Conservation (phyloP, 1,140 invertebrate species). For the Tetraneura akinire region DNA sequence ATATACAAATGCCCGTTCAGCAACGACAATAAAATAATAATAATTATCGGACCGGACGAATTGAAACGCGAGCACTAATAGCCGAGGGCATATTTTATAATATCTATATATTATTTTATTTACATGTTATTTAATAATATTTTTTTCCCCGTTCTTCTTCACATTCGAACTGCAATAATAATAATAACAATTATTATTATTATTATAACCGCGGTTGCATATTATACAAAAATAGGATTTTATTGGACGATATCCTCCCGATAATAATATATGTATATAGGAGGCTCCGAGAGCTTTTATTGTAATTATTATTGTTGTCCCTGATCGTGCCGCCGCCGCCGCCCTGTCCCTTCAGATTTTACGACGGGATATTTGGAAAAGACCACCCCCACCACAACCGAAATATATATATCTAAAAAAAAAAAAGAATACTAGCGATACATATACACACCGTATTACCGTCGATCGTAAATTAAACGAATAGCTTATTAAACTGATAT, state of each 20-base stretch:
- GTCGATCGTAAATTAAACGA: constrained; percentile 49
- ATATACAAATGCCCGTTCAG: not conserved
- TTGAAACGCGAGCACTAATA: constrained; percentile 23
- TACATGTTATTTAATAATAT: too few species aligned
- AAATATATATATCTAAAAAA: constrained; percentile 20
- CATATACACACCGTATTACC: constrained; percentile 20
- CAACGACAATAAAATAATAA: not conserved
- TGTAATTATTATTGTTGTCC: constrained; percentile 48
- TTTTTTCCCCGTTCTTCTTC: not conserved
- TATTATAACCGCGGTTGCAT: constrained; percentile 15
- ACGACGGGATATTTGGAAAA: constrained; percentile 30
- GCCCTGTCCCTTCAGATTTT: constrained; percentile 22
- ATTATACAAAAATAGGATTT: constrained; percentile 50
- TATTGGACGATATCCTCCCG: constrained; percentile 36
- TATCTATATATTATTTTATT: not conserved
- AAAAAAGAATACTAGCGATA: not conserved
- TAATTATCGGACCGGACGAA: constrained; percentile 8
- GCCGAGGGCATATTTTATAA: not conserved
- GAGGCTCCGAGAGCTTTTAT: constrained; percentile 32
- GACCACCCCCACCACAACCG: not conserved
- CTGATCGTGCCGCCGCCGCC: constrained; percentile 15
- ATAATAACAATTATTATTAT: not conserved
- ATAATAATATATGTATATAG: constrained; percentile 46
- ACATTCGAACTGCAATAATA: not conserved
- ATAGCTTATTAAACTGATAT: constrained; percentile 46